Conservation (phyloP, 92 coral and sea anemone genomes). For the Parazoanthus swiftii region DNA sequence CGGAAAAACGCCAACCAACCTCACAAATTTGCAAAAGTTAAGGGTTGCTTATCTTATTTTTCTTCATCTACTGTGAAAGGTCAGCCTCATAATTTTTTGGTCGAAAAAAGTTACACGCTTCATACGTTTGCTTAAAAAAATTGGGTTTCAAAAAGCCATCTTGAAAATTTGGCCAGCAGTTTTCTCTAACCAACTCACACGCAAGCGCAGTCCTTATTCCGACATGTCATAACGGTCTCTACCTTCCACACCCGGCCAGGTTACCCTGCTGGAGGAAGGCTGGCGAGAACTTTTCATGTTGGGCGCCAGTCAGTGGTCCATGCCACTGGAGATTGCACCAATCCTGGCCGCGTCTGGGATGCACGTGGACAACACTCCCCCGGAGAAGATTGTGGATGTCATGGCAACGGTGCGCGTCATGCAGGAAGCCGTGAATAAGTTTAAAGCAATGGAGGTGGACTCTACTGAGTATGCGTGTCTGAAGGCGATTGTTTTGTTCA, state of each 20-base stretch:
- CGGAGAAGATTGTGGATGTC: slow-evolving; percentile 96
- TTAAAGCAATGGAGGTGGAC: slow-evolving; percentile 88
- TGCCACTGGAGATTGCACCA: slow-evolving; percentile 98
- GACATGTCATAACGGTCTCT: no score
- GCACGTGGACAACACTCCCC: slow-evolving; percentile 99
- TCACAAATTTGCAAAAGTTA: no score
- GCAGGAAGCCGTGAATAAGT: slow-evolving; percentile 93
- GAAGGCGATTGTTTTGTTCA: slow-evolving; percentile 93
- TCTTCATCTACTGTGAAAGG: no score
- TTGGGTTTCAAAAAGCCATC: no score
- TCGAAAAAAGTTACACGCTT: no score
- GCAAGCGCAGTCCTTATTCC: no score
- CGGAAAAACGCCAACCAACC: no score
- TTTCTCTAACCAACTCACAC: no score
- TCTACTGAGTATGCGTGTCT: slow-evolving; percentile 96
- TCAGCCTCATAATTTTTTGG: no score
- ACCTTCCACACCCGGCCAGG: slow-evolving; percentile 43
- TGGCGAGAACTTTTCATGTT: slow-evolving; percentile 96
- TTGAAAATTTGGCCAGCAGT: no score
- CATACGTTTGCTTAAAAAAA: no score
- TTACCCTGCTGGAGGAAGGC: slow-evolving; percentile 90
- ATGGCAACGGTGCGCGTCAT: slow-evolving; percentile 95
- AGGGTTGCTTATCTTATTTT: no score
- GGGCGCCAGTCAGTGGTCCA: slow-evolving; percentile 96
- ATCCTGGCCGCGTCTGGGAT: slow-evolving; percentile 94